Evolutionary conservation across 2,888 invertebrate genomes (phyloP).

Genomic region (Ophraella communa): DNA sequence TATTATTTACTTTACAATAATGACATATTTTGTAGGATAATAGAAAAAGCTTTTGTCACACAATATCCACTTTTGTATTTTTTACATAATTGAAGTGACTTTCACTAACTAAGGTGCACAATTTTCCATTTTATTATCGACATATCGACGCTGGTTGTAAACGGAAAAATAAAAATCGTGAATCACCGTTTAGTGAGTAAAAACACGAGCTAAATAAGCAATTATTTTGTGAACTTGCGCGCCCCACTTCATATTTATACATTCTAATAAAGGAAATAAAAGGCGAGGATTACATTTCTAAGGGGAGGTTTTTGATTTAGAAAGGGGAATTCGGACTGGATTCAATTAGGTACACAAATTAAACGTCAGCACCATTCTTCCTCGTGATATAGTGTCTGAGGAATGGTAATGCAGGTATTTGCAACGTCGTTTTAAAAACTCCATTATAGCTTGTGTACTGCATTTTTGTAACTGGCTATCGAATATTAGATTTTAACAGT

Average conservation of each 20-base stretch:
- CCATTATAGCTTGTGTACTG: no score
- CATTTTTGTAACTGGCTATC: neutral
- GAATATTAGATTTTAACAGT: no score
- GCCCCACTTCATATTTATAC: constrained; percentile 55
- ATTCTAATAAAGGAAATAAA: constrained; percentile 57
- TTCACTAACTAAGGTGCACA: no score
- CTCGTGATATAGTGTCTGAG: constrained; percentile 50
- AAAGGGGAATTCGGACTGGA: constrained; percentile 50
- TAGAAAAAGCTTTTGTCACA: no score
- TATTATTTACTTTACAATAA: no score
- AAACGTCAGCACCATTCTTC: constrained; percentile 56
- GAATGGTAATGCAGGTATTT: constrained; percentile 36
- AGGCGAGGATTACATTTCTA: constrained; percentile 54
- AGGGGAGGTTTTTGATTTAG: constrained; percentile 54
- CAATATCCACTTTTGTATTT: no score
- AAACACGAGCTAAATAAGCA: constrained; percentile 49
- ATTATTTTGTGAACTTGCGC: constrained; percentile 47
- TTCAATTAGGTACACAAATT: constrained; percentile 58
- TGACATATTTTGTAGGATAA: no score
- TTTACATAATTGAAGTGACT: neutral
- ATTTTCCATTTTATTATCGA: neutral
- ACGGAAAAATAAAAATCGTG: constrained; percentile 25
- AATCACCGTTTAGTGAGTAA: constrained; percentile 47
- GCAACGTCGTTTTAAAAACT: neutral
- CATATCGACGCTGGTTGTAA: neutral